phyloP scores from a whole-genome alignment of 1,140 invertebrate species.

The Nylanderia fulva region DNA sequence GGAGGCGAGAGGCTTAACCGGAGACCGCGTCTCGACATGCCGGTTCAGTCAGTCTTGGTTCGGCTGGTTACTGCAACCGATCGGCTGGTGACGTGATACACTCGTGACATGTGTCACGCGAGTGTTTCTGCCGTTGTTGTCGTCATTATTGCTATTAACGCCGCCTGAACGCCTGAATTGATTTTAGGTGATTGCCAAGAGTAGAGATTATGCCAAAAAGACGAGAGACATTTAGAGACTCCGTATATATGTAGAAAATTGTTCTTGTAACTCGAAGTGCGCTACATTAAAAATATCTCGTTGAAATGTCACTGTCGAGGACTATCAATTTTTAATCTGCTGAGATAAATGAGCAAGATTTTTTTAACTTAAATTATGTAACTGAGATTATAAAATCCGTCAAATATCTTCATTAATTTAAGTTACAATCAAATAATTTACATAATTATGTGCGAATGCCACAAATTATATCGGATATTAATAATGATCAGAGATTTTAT shows the following conservation, averaged over 20 bases:
- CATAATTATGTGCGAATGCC: not conserved
- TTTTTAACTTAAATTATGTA: not conserved
- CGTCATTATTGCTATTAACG: constrained; percentile 52
- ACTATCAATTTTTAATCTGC: not conserved
- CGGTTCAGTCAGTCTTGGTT: constrained; percentile 79
- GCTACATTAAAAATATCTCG: not conserved
- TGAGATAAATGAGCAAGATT: not conserved
- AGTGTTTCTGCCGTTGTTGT: constrained; percentile 70
- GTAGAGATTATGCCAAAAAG: not conserved
- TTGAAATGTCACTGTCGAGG: not conserved
- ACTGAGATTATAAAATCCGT: not conserved
- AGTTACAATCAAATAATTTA: not conserved
- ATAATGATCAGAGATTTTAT: not conserved
- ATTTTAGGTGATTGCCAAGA: constrained; percentile 71
- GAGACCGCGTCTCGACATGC: constrained; percentile 53
- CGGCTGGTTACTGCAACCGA: constrained; percentile 80
- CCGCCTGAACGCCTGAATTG: constrained; percentile 67
- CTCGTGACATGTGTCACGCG: constrained; percentile 75
- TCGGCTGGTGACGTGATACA: constrained; percentile 72
- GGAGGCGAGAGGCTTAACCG: constrained; percentile 37
- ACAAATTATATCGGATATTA: not conserved
- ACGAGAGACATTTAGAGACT: not conserved
- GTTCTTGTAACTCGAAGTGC: not conserved
- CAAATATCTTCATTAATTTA: constrained; percentile 14
- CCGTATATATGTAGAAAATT: not conserved